Evolutionary conservation across 2,888 invertebrate genomes (phyloP), one percentile per base, ranked within the genome.

Genomic region (Anthoptus insignis): DNA sequence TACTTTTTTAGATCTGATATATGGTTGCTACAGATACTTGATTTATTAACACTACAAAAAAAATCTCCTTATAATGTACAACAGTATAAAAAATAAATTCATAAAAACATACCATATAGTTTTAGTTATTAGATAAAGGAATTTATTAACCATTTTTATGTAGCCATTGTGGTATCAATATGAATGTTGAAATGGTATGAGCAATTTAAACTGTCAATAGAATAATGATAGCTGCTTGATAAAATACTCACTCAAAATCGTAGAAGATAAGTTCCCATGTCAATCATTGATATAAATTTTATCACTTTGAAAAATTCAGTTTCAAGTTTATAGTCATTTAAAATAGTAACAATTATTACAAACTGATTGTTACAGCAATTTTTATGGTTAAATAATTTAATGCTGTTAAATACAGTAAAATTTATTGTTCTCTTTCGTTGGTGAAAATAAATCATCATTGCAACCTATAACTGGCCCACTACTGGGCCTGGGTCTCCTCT

Each of bases 121-220:
- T 76, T 83, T 84, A 39, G 75, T 77, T 53, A 84, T 77, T 27
- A 84, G 74, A 42, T 82, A 72, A 50, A 78, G 71, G 70, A 83
- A 85, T 67, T 81, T 85, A 72, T 77, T 74, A 68, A 80, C 75
- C 77, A 78, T 78, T 61, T 59, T 74, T 66, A 63, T 39, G 27
- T 39, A 32, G 42, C 39, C 64, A 64, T 64, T 52, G 13, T 64
- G n/a, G 16, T 27, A 59, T 21, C 29, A n/a, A 57, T 2, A 8
- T 13, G 21, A 13, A 32, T 1, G 29, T 16, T 42, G 14, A 27
- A 50, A 49, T 57, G 2, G 58, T 45, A 14, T 32, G 42, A 50
- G 39, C 14, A 47, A 14, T 32, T 42, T 14, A 24, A 42, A 34
- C 16, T 64, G 50, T 58, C 39, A 50, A 52, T 64, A 59, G 19